A percentile compares a stretch with the other conserved stretches of the same genome.
Conservation (phyloP, 1,140 invertebrate species). For the Formica selysi region DNA sequence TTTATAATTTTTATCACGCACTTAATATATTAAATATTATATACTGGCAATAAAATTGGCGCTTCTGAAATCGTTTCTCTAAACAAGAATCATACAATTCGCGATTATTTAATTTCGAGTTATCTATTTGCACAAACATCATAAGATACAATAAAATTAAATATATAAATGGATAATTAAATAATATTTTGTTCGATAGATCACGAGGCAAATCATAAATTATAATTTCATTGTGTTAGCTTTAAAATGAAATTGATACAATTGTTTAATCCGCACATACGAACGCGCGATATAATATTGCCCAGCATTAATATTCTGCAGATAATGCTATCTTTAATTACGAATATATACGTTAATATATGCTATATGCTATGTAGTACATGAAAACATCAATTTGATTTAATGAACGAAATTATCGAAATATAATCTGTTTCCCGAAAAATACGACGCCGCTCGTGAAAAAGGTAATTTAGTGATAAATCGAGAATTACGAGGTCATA, state of each 20-base stretch:
- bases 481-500: constrained; percentile 21
- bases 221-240: constrained; percentile 8
- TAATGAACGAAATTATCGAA: constrained; percentile 36
- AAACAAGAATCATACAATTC: too few species aligned
- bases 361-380: too few species aligned
- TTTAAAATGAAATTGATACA: constrained; percentile 20
- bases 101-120: too few species aligned
- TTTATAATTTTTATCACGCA: too few species aligned
- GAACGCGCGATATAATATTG: constrained; percentile 28
- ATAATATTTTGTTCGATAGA: neutral
- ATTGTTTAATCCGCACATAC: neutral
- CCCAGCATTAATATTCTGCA: neutral
- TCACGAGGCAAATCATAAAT: neutral
- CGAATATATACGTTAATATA: neutral
- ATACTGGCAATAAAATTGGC: too few species aligned
- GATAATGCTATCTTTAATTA: constrained; percentile 3
- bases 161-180: constrained; percentile 11
- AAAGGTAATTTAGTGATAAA: constrained; percentile 42
- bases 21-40: too few species aligned
- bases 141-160: neutral
- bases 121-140: neutral
- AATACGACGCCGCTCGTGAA: constrained; percentile 10
- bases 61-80: too few species aligned
- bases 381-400: constrained; percentile 1
- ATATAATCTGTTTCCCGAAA: constrained; percentile 41